Conservation (phyloP, 2,888 invertebrate genomes). For the Melanchra persicariae region DNA sequence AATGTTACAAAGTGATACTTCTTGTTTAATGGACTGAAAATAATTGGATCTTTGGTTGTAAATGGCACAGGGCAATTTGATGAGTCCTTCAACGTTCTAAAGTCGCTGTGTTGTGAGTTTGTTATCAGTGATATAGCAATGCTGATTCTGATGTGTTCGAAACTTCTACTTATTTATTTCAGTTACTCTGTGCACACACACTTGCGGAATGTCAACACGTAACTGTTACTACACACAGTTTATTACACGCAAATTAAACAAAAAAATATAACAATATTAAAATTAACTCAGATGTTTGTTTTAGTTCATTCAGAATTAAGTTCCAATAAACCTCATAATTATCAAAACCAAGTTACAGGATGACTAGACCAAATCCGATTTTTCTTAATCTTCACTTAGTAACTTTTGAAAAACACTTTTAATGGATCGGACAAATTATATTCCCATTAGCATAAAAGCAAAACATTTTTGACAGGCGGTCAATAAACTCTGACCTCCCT, state of each 20-base stretch:
- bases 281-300: no score
- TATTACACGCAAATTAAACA: no score
- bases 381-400: conserved; percentile 24
- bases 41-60: conserved; percentile 44
- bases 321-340: neutral
- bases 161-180: no score
- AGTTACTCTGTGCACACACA: no score
- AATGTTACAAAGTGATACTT: conserved; percentile 41
- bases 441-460: conserved; percentile 31
- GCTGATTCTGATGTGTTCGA: no score
- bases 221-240: no score
- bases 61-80: conserved; percentile 21
- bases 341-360: conserved; percentile 1
- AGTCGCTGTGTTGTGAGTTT: conserved; percentile 22
- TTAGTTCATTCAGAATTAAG: no score
- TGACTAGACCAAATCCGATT: neutral
- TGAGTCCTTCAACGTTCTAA: conserved; percentile 17
- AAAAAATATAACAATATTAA: no score
- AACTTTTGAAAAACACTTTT: conserved; percentile 24
- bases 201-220: no score
- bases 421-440: conserved; percentile 36
- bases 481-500: conserved; percentile 36
- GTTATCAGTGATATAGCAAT: conserved; percentile 10
- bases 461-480: conserved; percentile 43
- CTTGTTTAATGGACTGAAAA: conserved; percentile 32